These are phyloP conservation scores for Taeniopygia guttata DNA, from an alignment of 2,797 vertebrate genomes.

Conservation along the genomic window DNA sequence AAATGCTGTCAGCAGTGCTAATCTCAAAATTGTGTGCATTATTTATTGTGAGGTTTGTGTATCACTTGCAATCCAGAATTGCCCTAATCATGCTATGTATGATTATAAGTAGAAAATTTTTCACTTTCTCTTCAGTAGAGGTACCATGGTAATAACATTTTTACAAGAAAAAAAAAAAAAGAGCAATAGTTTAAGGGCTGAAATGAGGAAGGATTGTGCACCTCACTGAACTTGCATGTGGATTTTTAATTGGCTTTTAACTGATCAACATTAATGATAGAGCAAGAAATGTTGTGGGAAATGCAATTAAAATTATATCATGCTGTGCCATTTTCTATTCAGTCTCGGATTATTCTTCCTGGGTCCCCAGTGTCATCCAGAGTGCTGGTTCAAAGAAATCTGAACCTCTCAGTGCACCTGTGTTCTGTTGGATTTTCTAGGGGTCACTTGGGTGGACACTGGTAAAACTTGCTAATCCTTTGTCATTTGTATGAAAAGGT, in stretches of 20 bases:
- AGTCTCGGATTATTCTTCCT: background rate
- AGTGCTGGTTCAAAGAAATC: background rate
- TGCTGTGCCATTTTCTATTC: background rate
- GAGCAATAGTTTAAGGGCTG: background rate
- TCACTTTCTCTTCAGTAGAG: background rate
- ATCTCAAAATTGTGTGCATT: background rate
- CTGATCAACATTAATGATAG: background rate
- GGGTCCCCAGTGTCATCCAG: background rate
- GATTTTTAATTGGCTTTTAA: background rate
- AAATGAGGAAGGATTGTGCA: background rate
- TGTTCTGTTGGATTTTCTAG: background rate
- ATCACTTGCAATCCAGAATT: background rate
- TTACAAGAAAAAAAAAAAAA: background rate
- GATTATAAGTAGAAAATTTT: background rate
- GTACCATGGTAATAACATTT: background rate
- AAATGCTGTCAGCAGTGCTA: slow-evolving; percentile 17
- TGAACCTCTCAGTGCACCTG: background rate
- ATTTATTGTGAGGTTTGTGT: background rate
- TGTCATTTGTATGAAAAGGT: background rate
- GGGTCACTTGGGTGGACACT: background rate
- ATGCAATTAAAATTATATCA: background rate
- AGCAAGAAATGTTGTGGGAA: background rate
- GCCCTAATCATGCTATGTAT: background rate
- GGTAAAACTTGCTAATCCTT: background rate
- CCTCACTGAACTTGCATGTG: background rate